Evolutionary conservation across 2,888 invertebrate genomes (phyloP).

Genomic region (Amblyjoppa proteus): DNA sequence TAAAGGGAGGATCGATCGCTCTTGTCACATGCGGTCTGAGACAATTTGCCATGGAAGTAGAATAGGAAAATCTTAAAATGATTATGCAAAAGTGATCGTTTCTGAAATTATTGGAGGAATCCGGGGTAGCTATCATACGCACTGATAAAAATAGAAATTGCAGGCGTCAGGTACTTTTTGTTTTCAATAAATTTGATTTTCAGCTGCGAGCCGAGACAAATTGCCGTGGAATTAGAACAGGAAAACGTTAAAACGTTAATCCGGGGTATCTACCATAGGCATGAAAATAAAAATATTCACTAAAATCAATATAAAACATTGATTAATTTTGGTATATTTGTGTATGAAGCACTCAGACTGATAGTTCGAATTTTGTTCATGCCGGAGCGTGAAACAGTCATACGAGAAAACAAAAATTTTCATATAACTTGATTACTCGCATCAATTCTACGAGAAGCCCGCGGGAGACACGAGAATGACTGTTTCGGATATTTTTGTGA

Average conservation of each 20-base stretch:
- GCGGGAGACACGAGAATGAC: too few species aligned
- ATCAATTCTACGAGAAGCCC: not conserved
- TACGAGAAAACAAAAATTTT: not conserved
- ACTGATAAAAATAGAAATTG: not conserved
- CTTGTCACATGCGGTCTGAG: not conserved
- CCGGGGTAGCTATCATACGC: not conserved
- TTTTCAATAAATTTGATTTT: not conserved
- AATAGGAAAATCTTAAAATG: not conserved
- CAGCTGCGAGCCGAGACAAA: not conserved
- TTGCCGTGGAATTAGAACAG: not conserved
- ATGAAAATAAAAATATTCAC: not conserved
- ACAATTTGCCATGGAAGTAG: not conserved
- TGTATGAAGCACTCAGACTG: not conserved
- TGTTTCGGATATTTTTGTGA: not conserved
- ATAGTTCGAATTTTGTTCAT: not conserved
- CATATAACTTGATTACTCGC: not conserved
- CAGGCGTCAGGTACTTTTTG: not conserved
- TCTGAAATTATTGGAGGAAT: not conserved
- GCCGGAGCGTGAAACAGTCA: not conserved
- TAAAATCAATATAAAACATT: not conserved
- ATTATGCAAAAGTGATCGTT: not conserved
- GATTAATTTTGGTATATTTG: not conserved
- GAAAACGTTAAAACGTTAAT: not conserved
- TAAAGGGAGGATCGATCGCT: not conserved
- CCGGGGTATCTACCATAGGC: not conserved